Base-by-base conservation (phyloP, 2,888 invertebrate genomes). In the Germaria angustata region DNA sequence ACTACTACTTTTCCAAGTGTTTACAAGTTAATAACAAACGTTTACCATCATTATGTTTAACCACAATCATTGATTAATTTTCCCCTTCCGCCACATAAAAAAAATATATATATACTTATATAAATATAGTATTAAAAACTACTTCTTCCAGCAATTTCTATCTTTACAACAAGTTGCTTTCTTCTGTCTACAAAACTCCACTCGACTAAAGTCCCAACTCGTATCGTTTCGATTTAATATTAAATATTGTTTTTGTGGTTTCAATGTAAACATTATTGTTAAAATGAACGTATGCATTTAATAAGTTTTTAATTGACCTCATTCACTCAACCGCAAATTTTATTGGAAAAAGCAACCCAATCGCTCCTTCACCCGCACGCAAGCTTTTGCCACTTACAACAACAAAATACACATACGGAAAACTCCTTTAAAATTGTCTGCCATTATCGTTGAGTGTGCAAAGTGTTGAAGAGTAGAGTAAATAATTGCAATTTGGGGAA, bases 251-350 rank as follows among this genome's bases (percentile, higher is more conserved):
- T 81, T 78, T 78, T 81, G 73, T 79, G 73, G 79, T 82, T 79
- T 65, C 22, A 78, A 59, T 79, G 75, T 75, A 82, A 82, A 82
- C 75, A 79, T 79, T 69, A 71, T 79, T 79, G 73, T 75, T 59
- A 59, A 57, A 55, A 57, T 71, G 78, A 71, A 75, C 73, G 75
- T 78, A 75, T 82, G 69, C 69, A 75, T 82, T 79, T 79, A 82
- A 82, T 82, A 82, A 59, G 75, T 79, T 82, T 82, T 82, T 82
- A 82, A 82, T 82, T 82, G 81, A 82, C 79, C 81, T 82, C 81
- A 82, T 82, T 82, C 75, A 75, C 69, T 59, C 46, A 59, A 82
- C 81, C 81, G 71, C 81, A 82, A 75, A 79, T 82, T 65, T 59
- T 72, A 69, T 69, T 69, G 28, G 24, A 66, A 65, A 66, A 53